Evolutionary conservation across 2,113 vertebrate species (phyloP).

Genomic region (Proterorhinus semilunaris): DNA sequence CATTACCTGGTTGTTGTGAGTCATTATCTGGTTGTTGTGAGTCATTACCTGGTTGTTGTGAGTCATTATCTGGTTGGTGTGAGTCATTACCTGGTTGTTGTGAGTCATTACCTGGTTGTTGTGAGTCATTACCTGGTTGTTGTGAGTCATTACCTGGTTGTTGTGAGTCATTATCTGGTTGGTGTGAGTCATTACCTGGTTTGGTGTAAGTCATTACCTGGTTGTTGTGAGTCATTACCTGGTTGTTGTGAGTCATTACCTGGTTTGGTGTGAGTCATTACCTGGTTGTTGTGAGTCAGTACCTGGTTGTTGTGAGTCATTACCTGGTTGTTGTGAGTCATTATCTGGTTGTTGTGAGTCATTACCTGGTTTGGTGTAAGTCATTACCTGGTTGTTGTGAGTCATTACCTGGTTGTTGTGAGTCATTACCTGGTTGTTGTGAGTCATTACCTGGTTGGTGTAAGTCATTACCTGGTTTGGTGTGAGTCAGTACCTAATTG

Average conservation of each 20-base stretch:
- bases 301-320: conserved; percentile 88
- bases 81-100: conserved; percentile 86
- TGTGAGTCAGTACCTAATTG: conserved; percentile 88
- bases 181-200: conserved; percentile 83
- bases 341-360: conserved; percentile 88
- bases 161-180: conserved; percentile 78
- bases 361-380: no score
- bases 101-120: conserved; percentile 88
- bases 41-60: conserved; percentile 86
- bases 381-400: conserved; percentile 84
- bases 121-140: conserved; percentile 86
- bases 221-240: conserved; percentile 84
- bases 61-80: conserved; percentile 88
- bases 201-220: conserved; percentile 85
- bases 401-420: conserved; percentile 85
- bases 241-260: no score
- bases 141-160: conserved; percentile 70
- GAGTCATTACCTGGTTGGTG: conserved; percentile 52
- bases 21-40: no score
- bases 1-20: conserved; percentile 88
- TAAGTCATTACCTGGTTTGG: conserved; percentile 80
- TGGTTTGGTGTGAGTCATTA: conserved; percentile 91
- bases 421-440: conserved; percentile 86
- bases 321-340: conserved; percentile 88
- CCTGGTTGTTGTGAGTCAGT: conserved; percentile 88